phyloP scores from a whole-genome alignment of 2,797 vertebrate species.

The Pangasius mekongensis region DNA sequence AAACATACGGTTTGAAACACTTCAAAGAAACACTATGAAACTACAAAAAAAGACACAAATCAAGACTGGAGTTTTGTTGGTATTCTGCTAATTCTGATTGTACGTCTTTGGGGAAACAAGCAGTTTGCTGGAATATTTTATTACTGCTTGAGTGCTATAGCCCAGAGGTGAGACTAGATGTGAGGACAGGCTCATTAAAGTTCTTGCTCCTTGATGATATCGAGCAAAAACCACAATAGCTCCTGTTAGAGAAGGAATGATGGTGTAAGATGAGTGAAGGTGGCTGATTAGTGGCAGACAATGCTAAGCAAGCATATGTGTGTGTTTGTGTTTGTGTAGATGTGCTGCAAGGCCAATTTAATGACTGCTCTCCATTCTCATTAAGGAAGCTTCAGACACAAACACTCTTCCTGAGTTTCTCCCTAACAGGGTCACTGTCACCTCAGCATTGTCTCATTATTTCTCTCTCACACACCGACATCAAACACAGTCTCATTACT shows the following conservation, averaged over 20 bases:
- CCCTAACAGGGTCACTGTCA: slow-evolving; percentile 51
- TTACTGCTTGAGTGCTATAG: background rate
- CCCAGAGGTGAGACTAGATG: background rate
- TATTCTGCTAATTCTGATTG: background rate
- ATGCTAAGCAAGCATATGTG: slow-evolving; percentile 54
- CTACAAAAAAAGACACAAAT: background rate
- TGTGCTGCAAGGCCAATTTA: slow-evolving; percentile 47
- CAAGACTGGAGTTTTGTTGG: background rate
- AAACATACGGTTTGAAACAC: background rate
- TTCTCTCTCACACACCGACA: slow-evolving; percentile 32
- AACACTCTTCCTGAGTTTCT: slow-evolving; percentile 43
- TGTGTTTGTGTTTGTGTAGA: slow-evolving; percentile 46
- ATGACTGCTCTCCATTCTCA: slow-evolving; percentile 57
- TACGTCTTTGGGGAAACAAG: background rate
- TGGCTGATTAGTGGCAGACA: slow-evolving; percentile 76
- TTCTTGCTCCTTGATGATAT: slow-evolving; percentile 65
- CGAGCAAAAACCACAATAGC: slow-evolving; percentile 40
- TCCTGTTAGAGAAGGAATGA: slow-evolving; percentile 46
- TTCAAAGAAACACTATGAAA: too few relatives aligned
- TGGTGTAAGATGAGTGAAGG: slow-evolving; percentile 65
- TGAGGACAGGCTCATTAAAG: slow-evolving; percentile 64
- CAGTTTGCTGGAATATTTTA: background rate
- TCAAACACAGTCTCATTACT: slow-evolving; percentile 36
- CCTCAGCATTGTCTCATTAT: slow-evolving; percentile 51
- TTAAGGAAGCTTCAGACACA: slow-evolving; percentile 49